A percentile compares a stretch with the other conserved stretches of the same genome.
Evolutionary conservation across 2,888 invertebrate species (phyloP).

Genomic region (Napeogenes inachia): DNA sequence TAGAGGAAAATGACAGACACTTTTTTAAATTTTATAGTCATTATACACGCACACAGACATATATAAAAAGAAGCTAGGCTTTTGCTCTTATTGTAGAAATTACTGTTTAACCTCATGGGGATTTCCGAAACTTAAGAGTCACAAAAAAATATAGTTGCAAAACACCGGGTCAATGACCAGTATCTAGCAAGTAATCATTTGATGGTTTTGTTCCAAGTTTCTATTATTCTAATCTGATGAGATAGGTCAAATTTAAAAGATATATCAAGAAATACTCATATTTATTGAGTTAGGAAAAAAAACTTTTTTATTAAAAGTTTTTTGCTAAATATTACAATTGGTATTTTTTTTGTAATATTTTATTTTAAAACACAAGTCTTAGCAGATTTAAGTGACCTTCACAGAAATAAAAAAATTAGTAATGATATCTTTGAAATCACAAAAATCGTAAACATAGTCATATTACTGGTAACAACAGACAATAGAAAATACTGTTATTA

Average conservation of each 20-base stretch:
- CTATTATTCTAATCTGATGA: slow-evolving; percentile 16
- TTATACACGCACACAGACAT: slow-evolving; percentile 1
- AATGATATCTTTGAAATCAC: too few species aligned
- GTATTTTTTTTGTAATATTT: too few species aligned
- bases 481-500: too few species aligned
- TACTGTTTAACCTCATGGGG: slow-evolving; percentile 43
- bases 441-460: too few species aligned
- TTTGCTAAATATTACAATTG: too few species aligned
- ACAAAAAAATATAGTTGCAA: slow-evolving; percentile 49
- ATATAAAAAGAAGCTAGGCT: slow-evolving; percentile 15
- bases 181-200: slow-evolving; percentile 18
- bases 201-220: slow-evolving; percentile 20
- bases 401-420: too few species aligned
- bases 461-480: too few species aligned
- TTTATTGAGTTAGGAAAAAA: too few species aligned
- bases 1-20: neutral
- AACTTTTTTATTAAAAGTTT: too few species aligned
- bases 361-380: too few species aligned
- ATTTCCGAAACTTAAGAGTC: slow-evolving; percentile 47
- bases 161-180: slow-evolving; percentile 49
- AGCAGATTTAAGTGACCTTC: too few species aligned
- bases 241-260: neutral
- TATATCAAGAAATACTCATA: too few species aligned
- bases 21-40: neutral
- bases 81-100: slow-evolving; percentile 28